Conservation (phyloP, 2,113 vertebrate species). For the Maccullochella peelii region DNA sequence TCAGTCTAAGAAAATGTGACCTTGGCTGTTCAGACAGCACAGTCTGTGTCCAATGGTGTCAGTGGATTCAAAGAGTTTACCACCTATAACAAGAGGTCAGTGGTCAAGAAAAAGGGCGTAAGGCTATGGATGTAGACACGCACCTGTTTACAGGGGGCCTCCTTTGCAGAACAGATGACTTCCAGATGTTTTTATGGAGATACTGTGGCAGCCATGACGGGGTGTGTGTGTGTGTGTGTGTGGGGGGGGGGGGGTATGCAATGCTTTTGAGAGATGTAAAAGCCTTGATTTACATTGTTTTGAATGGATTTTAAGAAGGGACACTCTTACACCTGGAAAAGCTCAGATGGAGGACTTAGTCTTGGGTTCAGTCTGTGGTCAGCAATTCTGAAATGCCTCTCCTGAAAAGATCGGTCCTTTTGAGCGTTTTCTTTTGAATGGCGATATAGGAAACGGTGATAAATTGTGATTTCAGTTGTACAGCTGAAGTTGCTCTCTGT, state of each 20-base stretch:
- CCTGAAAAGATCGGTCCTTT: constrained; percentile 22
- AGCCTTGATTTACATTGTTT: constrained; percentile 66
- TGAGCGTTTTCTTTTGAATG: constrained; percentile 31
- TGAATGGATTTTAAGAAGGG: constrained; percentile 50
- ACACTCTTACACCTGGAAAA: constrained; percentile 61
- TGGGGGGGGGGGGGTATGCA: no score
- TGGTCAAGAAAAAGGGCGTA: constrained; percentile 50
- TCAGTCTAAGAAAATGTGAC: constrained; percentile 29
- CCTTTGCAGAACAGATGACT: constrained; percentile 52
- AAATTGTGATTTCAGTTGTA: constrained; percentile 47
- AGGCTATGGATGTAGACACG: constrained; percentile 49
- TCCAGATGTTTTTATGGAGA: constrained; percentile 73
- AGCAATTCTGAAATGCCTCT: constrained; percentile 18
- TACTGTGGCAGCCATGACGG: constrained; percentile 31
- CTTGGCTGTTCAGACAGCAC: constrained; percentile 41
- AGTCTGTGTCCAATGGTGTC: constrained; percentile 19
- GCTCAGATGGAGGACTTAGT: constrained; percentile 34
- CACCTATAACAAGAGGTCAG: constrained; percentile 47
- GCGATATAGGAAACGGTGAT: constrained; percentile 48
- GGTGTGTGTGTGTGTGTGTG: no score
- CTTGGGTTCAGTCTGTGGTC: constrained; percentile 43
- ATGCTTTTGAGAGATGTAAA: constrained; percentile 19
- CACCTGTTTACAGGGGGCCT: constrained; percentile 79
- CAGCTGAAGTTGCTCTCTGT: constrained; percentile 54
- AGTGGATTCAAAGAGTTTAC: constrained; percentile 56